Evolutionary conservation across 2,113 vertebrate genomes (phyloP).

Genomic region (Oreochromis niloticus): DNA sequence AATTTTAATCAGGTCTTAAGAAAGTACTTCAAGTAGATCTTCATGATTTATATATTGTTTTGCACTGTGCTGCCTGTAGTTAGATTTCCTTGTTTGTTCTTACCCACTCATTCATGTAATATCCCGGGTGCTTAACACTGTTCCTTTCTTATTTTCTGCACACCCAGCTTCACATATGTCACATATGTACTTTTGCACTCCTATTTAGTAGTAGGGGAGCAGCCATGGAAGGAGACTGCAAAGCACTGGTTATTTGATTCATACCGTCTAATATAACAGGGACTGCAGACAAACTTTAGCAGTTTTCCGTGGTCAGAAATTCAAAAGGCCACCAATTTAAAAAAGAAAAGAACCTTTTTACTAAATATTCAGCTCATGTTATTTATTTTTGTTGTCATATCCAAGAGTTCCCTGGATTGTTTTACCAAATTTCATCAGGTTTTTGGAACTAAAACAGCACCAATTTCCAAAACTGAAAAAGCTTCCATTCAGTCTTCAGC

Average conservation of each 20-base stretch:
- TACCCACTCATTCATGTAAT: background rate
- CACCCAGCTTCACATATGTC: background rate
- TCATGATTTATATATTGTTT: background rate
- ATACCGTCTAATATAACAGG: background rate
- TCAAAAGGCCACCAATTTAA: background rate
- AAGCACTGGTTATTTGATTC: background rate
- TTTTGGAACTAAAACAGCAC: background rate
- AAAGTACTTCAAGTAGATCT: background rate
- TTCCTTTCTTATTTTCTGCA: background rate
- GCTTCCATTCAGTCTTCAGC: background rate
- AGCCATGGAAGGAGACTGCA: background rate
- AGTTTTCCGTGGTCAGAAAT: background rate
- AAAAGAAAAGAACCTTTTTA: background rate
- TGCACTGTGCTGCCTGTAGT: background rate
- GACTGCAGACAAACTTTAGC: fast-evolving
- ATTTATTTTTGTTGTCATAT: background rate
- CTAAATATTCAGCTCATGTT: background rate
- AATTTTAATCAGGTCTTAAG: background rate
- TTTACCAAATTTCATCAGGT: background rate
- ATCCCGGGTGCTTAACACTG: background rate
- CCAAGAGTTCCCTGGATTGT: background rate
- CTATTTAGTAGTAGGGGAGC: background rate
- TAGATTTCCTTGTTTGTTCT: background rate
- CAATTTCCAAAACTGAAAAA: background rate
- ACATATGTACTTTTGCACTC: background rate